Evolutionary conservation across 2,888 invertebrate species (phyloP).

Genomic region (Liopterus haemorrhoidalis): DNA sequence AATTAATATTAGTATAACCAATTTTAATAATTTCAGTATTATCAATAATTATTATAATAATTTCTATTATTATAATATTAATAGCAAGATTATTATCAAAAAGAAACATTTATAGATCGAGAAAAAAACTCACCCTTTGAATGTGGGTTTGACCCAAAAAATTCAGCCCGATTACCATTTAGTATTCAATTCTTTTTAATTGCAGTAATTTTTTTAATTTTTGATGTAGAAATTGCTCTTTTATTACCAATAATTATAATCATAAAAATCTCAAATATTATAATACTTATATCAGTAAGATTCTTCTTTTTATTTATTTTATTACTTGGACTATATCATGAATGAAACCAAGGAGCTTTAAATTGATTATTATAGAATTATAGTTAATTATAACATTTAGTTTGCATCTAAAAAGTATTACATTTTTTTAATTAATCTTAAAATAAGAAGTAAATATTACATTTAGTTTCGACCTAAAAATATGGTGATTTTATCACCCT

Average conservation of each 20-base stretch:
- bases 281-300: conserved; percentile 35
- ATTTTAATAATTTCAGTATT: conserved; percentile 44
- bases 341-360: conserved; percentile 55
- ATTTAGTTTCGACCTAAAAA: conserved; percentile 52
- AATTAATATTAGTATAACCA: conserved; percentile 51
- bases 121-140: conserved; percentile 59
- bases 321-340: conserved; percentile 47
- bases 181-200: conserved; percentile 59
- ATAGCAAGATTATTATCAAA: conserved; percentile 49
- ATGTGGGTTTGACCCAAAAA: conserved; percentile 52
- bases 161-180: conserved; percentile 47
- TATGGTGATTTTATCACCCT: conserved; percentile 43
- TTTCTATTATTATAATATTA: conserved; percentile 48
- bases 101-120: conserved; percentile 51
- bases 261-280: conserved; percentile 37
- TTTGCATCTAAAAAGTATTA: conserved; percentile 49
- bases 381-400: conserved; percentile 49
- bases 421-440: conserved; percentile 40
- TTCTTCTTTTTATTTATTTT: conserved; percentile 48
- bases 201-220: conserved; percentile 61
- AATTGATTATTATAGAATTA: conserved; percentile 48
- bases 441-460: conserved; percentile 47
- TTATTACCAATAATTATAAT: conserved; percentile 52
- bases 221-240: conserved; percentile 62
- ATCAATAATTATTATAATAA: conserved; percentile 41